Conservation (phyloP, 2,113 vertebrate species). For the Notothenia rossii region DNA sequence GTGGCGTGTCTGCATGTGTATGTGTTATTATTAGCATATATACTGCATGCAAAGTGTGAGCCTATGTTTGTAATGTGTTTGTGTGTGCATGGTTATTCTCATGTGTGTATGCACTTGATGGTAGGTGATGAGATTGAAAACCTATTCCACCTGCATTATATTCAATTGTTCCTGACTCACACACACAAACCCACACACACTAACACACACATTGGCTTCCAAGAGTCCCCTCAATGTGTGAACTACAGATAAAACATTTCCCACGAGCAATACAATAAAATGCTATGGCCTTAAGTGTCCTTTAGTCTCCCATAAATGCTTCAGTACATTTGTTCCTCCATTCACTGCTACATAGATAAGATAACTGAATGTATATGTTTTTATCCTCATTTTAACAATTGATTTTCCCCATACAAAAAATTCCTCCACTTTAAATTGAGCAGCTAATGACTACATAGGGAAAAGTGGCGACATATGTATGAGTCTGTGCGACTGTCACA, state of each 20-base stretch:
- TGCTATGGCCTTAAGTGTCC: conserved; percentile 36
- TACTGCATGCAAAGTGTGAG: not conserved
- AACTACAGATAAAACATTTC: conserved; percentile 60
- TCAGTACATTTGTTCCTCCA: conserved; percentile 36
- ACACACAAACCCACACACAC: conserved; percentile 17
- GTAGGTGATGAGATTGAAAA: conserved; percentile 10
- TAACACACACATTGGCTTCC: conserved; percentile 29
- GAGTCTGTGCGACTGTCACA: conserved; percentile 13
- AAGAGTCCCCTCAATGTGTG: conserved; percentile 55
- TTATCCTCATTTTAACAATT: conserved; percentile 16
- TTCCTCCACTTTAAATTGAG: conserved; percentile 42
- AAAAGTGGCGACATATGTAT: conserved; percentile 25
- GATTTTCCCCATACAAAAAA: conserved; percentile 21
- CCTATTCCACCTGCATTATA: conserved; percentile 33
- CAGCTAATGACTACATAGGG: conserved; percentile 24
- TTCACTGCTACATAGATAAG: conserved; percentile 34
- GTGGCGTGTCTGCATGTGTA: not conserved
- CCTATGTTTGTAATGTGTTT: conserved; percentile 3
- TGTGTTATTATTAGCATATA: conserved; percentile 24
- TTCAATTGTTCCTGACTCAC: not conserved
- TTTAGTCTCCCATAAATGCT: conserved; percentile 19
- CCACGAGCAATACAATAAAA: conserved; percentile 32
- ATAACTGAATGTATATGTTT: not conserved
- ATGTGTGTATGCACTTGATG: not conserved
- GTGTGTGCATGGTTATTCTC: not conserved